Evolutionary conservation across 2,888 invertebrate species (phyloP), one percentile per base, ranked within the genome.

Genomic region (Brassicogethes aeneus): DNA sequence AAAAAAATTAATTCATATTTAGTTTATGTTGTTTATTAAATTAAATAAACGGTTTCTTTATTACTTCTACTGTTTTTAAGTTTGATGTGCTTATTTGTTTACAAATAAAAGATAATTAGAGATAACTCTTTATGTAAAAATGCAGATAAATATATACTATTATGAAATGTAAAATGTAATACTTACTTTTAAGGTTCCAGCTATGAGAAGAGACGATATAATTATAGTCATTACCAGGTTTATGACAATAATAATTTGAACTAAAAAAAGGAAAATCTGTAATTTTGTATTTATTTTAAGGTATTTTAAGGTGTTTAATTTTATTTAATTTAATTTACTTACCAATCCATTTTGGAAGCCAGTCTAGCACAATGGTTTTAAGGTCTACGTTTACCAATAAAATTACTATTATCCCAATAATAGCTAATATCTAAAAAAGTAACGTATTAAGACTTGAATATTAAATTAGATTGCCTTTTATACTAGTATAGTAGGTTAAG

Each of bases 211-310:
- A n/a, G 74, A 62, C 34, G 87, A 87, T 62, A 89, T 84, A 43
- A 90, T 67, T 44, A 89, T 82, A 3, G 89, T 89, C 79, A 90
- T 87, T 53, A 79, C 77, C 41, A 89, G 72, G 66, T 87, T 89
- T 51, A 89, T 75, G 7, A 80, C 79, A 47, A 88, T 70, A 54
- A 90, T 85, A 48, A 88, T 83, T 70, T 81, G 80, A 44, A 86
- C 82, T 75, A 74, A 50, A 78, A 78, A 41, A 48, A 53, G 54
- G 44, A 41, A 40, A 43, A n/a, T n/a, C n/a, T n/a, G n/a, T n/a
- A n/a, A n/a, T n/a, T n/a, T n/a, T n/a, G n/a, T n/a, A n/a, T n/a
- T n/a, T n/a, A n/a, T n/a, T n/a, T n/a, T n/a, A n/a, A n/a, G n/a
- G n/a, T n/a, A n/a, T n/a, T n/a, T n/a, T 44, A 34, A 33, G 14